Base-by-base conservation (phyloP, 2,888 invertebrate genomes). In the Rhagonycha lutea region DNA sequence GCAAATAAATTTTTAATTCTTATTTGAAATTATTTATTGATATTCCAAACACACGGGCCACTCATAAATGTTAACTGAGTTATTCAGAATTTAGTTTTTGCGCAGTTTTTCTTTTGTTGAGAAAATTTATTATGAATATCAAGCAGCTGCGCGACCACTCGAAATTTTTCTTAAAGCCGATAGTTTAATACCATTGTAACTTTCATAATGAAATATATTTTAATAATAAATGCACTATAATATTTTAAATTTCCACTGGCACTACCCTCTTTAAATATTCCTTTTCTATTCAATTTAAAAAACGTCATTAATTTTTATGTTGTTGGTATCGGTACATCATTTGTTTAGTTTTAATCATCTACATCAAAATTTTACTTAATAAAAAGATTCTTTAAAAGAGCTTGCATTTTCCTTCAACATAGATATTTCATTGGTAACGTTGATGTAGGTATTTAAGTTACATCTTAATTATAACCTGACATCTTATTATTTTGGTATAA, bases 51-150 rank as follows among this genome's bases (percentile, higher is more conserved):
- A 72, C 63, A 75, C 69, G 69, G 65, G 69, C 24, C 71, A 76
- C 79, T 78, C 76, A 79, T 79, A 78, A 79, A 79, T 78, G 79
- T 79, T 79, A 79, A 79, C 73, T 72, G 72, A 69, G 71, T 72
- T 77, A 77, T 74, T 77, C 76, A 72, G 61, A 72, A 72, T 76
- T 78, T 78, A 78, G 78, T 79, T 79, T 73, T 79, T 78, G 76
- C 78, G 72, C 76, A 78, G 78, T 75, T 77, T 77, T 77, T 76
- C 76, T 75, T 65, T 65, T 69, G 47, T 18, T 26, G 61, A 32
- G 47, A 70, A 75, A 77, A 79, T 77, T 79, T 77, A 79, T 79
- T 73, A 76, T 78, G 75, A 75, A 77, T 72, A 74, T 75, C 72
- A 73, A 79, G 69, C 77, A 79, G 79, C 75, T 74, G 76, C 70